Conservation (phyloP, 2,113 vertebrate species). For the Glaucomys volans region DNA sequence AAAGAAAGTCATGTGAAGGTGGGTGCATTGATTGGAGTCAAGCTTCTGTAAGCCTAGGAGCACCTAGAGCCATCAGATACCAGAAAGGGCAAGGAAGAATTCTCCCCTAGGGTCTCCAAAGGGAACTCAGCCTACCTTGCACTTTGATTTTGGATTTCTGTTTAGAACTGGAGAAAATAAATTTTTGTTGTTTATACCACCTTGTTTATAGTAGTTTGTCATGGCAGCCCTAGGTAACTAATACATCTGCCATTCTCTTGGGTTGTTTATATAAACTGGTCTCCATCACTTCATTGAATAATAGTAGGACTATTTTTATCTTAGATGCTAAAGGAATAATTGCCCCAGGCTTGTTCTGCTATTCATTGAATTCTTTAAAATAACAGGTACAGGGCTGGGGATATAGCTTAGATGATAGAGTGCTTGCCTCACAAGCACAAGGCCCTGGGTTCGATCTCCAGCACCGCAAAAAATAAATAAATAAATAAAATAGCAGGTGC, state of each 20-base stretch:
- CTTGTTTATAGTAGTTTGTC: neutral
- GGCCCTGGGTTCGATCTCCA: no score
- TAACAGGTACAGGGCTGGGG: no score
- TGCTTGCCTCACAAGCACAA: no score
- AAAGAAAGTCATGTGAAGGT: neutral
- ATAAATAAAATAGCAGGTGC: no score
- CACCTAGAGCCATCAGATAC: no score
- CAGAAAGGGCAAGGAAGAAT: neutral
- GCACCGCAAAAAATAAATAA: no score
- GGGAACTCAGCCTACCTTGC: accelerated
- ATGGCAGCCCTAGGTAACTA: neutral
- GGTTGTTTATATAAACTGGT: neutral
- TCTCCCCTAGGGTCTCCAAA: neutral
- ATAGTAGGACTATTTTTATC: slow-evolving; percentile 23
- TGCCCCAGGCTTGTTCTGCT: neutral
- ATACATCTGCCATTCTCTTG: neutral
- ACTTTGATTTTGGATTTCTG: neutral
- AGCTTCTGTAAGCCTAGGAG: neutral
- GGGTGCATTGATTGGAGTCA: neutral
- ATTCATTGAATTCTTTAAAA: slow-evolving; percentile 31
- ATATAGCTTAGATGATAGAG: no score
- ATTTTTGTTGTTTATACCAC: neutral
- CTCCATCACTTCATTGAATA: neutral
- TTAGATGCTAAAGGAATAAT: neutral
- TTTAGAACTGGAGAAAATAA: neutral